Evolutionary conservation across 2,888 invertebrate genomes (phyloP).

Genomic region (Ceratothoa steindachneri): DNA sequence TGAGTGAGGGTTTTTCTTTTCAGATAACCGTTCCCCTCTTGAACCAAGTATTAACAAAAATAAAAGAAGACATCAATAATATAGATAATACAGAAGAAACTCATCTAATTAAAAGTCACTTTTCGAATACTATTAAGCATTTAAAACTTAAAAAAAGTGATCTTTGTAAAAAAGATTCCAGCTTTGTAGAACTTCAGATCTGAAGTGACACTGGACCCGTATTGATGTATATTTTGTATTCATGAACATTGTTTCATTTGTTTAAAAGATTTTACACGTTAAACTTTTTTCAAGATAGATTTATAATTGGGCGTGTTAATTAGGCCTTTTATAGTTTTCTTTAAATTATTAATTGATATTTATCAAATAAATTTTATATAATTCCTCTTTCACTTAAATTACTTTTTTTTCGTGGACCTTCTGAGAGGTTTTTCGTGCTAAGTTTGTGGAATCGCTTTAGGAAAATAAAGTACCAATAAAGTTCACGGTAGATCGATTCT

Average conservation of each 20-base stretch:
- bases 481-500: no score
- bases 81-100: constrained; percentile 92
- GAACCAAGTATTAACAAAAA: constrained; percentile 78
- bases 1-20: background rate
- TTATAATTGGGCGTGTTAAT: background rate
- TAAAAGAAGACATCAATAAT: constrained; percentile 87
- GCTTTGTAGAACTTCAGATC: constrained; percentile 7
- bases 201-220: background rate
- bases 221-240: background rate
- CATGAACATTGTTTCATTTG: background rate
- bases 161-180: constrained; percentile 1
- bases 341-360: background rate
- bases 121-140: constrained; percentile 82
- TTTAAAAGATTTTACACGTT: background rate
- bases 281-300: background rate
- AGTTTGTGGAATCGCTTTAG: no score
- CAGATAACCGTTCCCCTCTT: constrained; percentile 65
- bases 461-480: no score
- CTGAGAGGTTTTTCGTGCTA: no score
- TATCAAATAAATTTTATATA: background rate
- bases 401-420: no score
- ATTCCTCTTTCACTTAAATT: background rate
- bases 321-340: no score
- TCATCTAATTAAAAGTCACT: constrained; percentile 92
- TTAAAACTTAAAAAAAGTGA: constrained; percentile 56